Conservation (phyloP, 2,113 vertebrate species). For the Atlantisia rogersi region DNA sequence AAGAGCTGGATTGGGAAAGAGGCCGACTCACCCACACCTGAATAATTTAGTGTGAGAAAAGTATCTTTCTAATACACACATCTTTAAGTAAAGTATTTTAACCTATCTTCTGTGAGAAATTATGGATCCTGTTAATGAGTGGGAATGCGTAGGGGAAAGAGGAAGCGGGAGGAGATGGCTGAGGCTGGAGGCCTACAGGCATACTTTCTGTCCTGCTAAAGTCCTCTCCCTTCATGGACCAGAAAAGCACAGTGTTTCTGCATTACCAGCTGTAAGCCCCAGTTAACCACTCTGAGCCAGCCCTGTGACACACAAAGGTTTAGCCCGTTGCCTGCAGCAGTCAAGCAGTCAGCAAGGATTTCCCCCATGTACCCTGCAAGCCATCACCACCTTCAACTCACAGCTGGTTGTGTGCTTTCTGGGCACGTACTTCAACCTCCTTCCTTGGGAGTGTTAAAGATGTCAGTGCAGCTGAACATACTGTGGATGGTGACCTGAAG, state of each 20-base stretch:
- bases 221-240: background rate
- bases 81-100: background rate
- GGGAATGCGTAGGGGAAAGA: background rate
- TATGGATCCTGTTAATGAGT: background rate
- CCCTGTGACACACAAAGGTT: background rate
- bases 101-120: background rate
- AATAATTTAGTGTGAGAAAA: background rate
- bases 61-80: background rate
- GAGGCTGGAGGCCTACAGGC: background rate
- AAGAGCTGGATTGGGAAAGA: background rate
- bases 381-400: background rate
- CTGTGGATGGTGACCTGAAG: background rate
- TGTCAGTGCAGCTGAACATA: background rate
- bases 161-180: background rate
- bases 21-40: background rate
- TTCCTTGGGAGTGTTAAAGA: background rate
- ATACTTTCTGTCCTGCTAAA: background rate
- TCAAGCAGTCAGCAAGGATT: background rate
- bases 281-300: background rate
- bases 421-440: rapidly evolving
- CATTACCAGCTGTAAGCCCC: background rate
- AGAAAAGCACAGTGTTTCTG: background rate
- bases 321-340: background rate
- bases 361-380: background rate
- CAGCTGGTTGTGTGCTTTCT: background rate